Percentiles rank a stretch among this genome's conserved stretches.
These are phyloP conservation scores for Drosophila obscura DNA, from an alignment of 1,140 invertebrate genomes.

Conservation along the genomic window DNA sequence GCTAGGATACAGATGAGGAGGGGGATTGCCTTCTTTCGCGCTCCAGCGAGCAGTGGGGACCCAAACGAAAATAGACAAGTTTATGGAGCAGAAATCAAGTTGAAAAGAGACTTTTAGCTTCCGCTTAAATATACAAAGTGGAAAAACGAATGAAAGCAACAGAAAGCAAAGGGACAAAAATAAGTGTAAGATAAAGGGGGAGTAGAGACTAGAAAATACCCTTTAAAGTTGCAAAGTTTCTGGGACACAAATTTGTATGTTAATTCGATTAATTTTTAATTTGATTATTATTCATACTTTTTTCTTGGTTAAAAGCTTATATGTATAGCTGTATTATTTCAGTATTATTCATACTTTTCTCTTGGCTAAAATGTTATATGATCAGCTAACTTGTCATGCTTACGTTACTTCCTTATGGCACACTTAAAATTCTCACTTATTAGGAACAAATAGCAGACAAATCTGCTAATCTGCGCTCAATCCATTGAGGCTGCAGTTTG, in stretches of 20 bases:
- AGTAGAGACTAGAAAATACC: slow-evolving; percentile 14
- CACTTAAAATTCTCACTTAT: no score
- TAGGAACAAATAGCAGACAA: no score
- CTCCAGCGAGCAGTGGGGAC: slow-evolving; percentile 61
- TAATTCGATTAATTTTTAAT: no score
- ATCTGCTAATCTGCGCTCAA: no score
- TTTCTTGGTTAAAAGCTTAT: no score
- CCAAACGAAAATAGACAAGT: slow-evolving; percentile 76
- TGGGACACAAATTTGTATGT: neutral
- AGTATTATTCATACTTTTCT: no score
- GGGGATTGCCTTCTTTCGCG: slow-evolving; percentile 44
- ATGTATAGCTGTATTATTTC: no score
- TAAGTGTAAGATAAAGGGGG: neutral
- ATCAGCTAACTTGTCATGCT: no score
- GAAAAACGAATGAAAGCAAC: slow-evolving; percentile 48
- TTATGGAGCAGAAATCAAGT: slow-evolving; percentile 81
- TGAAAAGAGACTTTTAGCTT: slow-evolving; percentile 80
- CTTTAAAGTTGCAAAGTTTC: neutral
- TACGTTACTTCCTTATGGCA: no score
- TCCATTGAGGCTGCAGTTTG: no score
- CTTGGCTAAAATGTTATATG: no score
- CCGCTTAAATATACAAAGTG: slow-evolving; percentile 66
- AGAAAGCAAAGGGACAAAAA: slow-evolving; percentile 14
- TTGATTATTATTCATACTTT: no score
- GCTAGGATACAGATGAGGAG: neutral